These are phyloP conservation scores for Coluber constrictor DNA, from an alignment of 2,797 vertebrate genomes.

Conservation along the genomic window DNA sequence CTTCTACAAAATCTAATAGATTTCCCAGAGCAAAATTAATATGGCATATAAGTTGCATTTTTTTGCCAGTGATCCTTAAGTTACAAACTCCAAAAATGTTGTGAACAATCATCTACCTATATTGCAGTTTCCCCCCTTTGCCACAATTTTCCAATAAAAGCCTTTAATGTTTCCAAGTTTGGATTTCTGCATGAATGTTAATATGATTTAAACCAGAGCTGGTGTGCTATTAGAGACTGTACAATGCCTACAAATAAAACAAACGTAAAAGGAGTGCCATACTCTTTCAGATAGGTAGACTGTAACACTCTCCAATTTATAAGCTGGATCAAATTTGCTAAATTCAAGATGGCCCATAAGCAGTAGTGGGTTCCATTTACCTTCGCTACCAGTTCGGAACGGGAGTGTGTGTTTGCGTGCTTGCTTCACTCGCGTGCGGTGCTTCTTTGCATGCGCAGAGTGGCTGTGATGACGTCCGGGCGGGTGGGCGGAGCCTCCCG, in stretches of 20 bases:
- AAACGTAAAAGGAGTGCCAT: not conserved
- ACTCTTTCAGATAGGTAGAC: not conserved
- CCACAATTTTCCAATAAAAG: not conserved
- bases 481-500: no score
- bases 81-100: not conserved
- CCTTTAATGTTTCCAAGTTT: not conserved
- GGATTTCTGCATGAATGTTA: not conserved
- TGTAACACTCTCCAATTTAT: not conserved
- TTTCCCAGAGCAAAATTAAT: not conserved
- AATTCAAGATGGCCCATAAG: not conserved
- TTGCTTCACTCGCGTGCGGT: no score
- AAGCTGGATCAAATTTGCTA: not conserved
- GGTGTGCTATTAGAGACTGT: not conserved
- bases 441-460: no score
- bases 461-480: no score
- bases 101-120: not conserved
- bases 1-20: not conserved
- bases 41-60: not conserved
- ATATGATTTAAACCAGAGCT: not conserved
- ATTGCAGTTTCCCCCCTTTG: not conserved
- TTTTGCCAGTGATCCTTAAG: not conserved
- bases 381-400: no score
- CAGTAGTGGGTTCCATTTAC: no score
- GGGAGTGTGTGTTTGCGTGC: no score
- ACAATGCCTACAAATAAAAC: not conserved